Evolutionary conservation across 1,140 invertebrate species (phyloP).

Genomic region (Aricia agestis): DNA sequence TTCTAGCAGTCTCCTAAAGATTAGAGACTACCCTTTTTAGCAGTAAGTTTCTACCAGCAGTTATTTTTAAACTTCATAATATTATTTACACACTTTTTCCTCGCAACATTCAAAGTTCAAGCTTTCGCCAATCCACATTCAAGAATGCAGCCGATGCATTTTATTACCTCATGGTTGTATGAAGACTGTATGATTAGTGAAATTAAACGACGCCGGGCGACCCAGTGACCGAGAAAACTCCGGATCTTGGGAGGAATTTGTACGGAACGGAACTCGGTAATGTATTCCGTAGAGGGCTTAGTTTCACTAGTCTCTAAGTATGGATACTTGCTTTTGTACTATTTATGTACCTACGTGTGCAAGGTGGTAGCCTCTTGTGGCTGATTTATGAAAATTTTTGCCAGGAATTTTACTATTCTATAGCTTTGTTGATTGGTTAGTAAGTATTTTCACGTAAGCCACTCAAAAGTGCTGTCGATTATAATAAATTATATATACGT

Average conservation of each 20-base stretch:
- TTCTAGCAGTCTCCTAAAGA: no score
- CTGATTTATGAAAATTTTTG: no score
- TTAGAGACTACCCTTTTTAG: no score
- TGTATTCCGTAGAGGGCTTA: neutral
- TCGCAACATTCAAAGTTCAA: neutral
- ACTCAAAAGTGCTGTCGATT: no score
- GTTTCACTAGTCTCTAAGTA: neutral
- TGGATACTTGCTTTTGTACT: neutral
- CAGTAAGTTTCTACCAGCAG: no score
- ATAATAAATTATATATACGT: no score
- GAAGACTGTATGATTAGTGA: slow-evolving; percentile 21
- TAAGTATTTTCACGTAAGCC: no score
- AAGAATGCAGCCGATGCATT: neutral
- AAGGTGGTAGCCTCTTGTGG: no score
- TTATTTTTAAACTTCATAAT: no score
- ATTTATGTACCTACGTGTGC: neutral
- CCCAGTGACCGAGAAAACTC: slow-evolving; percentile 41
- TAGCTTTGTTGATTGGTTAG: no score
- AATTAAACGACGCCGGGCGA: slow-evolving; percentile 38
- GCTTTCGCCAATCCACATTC: neutral
- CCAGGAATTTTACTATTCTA: no score
- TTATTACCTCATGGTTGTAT: slow-evolving; percentile 14
- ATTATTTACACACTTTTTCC: no score
- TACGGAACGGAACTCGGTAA: neutral
- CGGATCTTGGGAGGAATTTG: slow-evolving; percentile 34